Evolutionary conservation across 2,113 vertebrate genomes (phyloP).

Genomic region (Nematolebias whitei): DNA sequence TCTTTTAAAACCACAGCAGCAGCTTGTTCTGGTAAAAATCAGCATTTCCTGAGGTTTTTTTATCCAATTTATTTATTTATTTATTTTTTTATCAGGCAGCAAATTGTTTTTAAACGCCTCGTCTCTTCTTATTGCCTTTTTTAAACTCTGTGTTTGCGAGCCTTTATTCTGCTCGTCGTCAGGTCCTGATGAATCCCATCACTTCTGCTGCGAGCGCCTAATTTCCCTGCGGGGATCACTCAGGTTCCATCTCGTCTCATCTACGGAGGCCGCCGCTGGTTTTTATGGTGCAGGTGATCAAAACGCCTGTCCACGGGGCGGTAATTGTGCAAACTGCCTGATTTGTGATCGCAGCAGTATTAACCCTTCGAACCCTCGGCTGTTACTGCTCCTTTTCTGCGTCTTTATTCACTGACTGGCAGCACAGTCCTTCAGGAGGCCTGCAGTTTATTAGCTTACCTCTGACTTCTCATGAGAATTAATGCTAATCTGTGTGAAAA

Average conservation of each 20-base stretch:
- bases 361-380: constrained; percentile 9
- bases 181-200: constrained; percentile 38
- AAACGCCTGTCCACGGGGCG: background rate
- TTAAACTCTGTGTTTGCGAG: constrained; percentile 40
- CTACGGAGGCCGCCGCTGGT: background rate
- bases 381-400: background rate
- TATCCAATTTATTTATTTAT: too few species aligned
- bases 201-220: constrained; percentile 12
- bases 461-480: background rate
- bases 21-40: background rate
- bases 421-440: background rate
- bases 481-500: background rate
- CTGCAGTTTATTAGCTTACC: background rate
- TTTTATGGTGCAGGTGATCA: constrained; percentile 16
- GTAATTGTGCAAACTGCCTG: background rate
- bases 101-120: constrained; percentile 48
- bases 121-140: constrained; percentile 46
- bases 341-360: constrained; percentile 16
- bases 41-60: constrained; percentile 16
- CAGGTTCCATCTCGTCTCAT: constrained; percentile 30
- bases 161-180: constrained; percentile 17
- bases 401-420: background rate
- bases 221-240: constrained; percentile 48
- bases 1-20: background rate
- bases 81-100: background rate